Conservation (phyloP, 1,140 invertebrate genomes). For the Orius insidiosus region DNA sequence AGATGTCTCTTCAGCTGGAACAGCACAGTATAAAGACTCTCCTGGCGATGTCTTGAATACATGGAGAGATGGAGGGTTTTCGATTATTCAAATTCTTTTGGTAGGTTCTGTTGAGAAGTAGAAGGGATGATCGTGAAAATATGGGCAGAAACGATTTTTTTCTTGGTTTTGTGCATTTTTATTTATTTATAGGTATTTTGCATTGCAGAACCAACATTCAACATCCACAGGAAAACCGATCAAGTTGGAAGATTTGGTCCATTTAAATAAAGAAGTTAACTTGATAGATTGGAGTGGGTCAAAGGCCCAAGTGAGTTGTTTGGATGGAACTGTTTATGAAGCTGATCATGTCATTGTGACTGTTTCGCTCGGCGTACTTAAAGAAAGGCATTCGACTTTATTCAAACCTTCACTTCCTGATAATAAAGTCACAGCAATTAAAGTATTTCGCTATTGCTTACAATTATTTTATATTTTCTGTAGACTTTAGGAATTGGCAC, state of each 20-base stretch:
- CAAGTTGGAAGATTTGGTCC: conserved; percentile 25
- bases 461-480: conserved; percentile 13
- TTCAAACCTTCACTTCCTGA: conserved; percentile 42
- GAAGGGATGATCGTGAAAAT: too few relatives aligned
- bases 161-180: too few relatives aligned
- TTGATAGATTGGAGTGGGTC: conserved; percentile 28
- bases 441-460: conserved; percentile 22
- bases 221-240: not conserved
- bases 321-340: conserved; percentile 34
- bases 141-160: too few relatives aligned
- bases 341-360: conserved; percentile 51
- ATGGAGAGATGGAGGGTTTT: conserved; percentile 44
- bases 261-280: conserved; percentile 30
- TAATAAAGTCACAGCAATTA: conserved; percentile 39
- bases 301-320: conserved; percentile 30
- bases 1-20: conserved; percentile 35
- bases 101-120: conserved; percentile 27
- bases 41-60: conserved; percentile 28
- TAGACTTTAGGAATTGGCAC: conserved; percentile 45
- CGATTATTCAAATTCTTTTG: conserved; percentile 37
- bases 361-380: conserved; percentile 47
- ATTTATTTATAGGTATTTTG: too few relatives aligned
- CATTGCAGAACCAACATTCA: conserved; percentile 1
- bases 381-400: conserved; percentile 31
- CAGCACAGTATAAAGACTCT: conserved; percentile 29